Conservation (phyloP, 1,140 invertebrate genomes). For the Meloidogyne chitwoodi region DNA sequence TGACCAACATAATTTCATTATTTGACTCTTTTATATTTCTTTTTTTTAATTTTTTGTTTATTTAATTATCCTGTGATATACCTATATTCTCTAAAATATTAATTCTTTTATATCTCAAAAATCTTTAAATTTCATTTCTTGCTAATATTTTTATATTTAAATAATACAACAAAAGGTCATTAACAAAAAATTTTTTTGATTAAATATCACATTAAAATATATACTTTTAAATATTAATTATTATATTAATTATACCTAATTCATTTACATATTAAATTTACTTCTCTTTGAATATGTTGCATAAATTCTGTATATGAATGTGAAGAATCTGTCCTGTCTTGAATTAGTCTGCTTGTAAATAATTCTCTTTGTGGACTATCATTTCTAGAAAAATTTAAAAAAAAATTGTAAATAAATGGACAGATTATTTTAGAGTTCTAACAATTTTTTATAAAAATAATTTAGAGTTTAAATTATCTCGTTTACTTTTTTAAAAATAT, state of each 20-base stretch:
- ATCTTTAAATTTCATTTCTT: background rate
- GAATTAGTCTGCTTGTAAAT: slow-evolving; percentile 83
- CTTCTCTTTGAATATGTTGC: slow-evolving; percentile 72
- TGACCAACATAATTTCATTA: no score
- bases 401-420: background rate
- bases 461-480: no score
- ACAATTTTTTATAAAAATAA: no score
- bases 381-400: slow-evolving; percentile 67
- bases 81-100: no score
- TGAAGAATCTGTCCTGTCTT: slow-evolving; percentile 85
- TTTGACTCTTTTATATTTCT: no score
- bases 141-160: background rate
- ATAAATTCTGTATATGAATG: slow-evolving; percentile 96
- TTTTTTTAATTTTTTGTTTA: no score
- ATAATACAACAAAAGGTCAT: slow-evolving; percentile 3
- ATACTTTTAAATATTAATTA: no score
- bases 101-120: background rate
- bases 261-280: slow-evolving; percentile 23
- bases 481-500: no score
- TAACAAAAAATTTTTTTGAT: background rate
- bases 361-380: slow-evolving; percentile 75
- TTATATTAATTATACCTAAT: no score
- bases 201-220: background rate
- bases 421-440: no score
- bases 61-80: no score